A percentile compares a stretch with the other conserved stretches of the same genome.
Conservation (phyloP, 1,140 invertebrate genomes). For the Melitaea cinxia region DNA sequence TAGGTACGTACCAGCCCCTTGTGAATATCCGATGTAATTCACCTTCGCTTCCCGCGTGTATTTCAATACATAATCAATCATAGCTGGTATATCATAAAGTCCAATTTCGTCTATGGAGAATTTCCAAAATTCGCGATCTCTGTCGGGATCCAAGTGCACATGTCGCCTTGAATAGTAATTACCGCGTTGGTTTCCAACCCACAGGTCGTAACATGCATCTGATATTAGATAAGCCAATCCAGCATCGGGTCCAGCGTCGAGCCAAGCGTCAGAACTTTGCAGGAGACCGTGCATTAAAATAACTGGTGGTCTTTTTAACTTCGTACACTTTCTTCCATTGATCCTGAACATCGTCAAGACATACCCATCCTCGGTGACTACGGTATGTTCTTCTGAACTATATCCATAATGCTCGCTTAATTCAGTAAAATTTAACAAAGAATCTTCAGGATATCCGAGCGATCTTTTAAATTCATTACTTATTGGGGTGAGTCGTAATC, state of each 20-base stretch:
- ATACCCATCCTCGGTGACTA: slow-evolving; percentile 80
- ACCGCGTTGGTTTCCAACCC: slow-evolving; percentile 87
- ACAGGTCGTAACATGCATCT: slow-evolving; percentile 78
- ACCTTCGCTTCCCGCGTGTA: slow-evolving; percentile 80
- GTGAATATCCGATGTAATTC: slow-evolving; percentile 84
- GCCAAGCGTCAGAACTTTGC: slow-evolving; percentile 85
- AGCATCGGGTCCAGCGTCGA: slow-evolving; percentile 84
- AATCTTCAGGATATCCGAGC: slow-evolving; percentile 38
- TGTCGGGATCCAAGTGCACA: slow-evolving; percentile 64
- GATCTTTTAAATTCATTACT: slow-evolving; percentile 38
- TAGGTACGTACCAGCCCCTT: slow-evolving; percentile 85
- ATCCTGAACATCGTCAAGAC: slow-evolving; percentile 77
- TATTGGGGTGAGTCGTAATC: slow-evolving; percentile 22
- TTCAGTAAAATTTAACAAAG: slow-evolving; percentile 53
- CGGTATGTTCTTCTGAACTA: slow-evolving; percentile 47
- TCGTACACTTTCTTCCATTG: slow-evolving; percentile 42
- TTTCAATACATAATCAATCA: slow-evolving; percentile 83
- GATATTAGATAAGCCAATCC: slow-evolving; percentile 50
- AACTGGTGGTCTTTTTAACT: slow-evolving; percentile 44
- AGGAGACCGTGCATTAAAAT: slow-evolving; percentile 85
- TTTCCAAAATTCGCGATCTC: slow-evolving; percentile 82
- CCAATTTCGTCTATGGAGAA: slow-evolving; percentile 87
- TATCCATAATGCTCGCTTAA: slow-evolving; percentile 48
- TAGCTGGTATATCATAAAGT: slow-evolving; percentile 83
- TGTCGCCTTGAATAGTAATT: slow-evolving; percentile 87